Conservation (phyloP, 1,140 invertebrate genomes). For the Ceratoteleas bidentatus region DNA sequence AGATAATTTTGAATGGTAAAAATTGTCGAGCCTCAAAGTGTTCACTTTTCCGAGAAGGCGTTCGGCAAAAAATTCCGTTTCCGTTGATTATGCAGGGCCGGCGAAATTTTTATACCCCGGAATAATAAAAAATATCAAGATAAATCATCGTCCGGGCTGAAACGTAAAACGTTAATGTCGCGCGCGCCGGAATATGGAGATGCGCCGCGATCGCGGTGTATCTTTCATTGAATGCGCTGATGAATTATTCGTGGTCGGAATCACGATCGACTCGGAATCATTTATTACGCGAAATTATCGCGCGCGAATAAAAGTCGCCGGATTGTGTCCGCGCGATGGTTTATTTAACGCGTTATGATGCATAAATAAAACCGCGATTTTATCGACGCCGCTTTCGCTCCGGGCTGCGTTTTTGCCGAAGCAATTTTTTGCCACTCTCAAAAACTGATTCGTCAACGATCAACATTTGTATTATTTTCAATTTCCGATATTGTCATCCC, state of each 20-base stretch:
- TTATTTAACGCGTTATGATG: too few species aligned
- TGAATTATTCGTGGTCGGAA: conserved; percentile 32
- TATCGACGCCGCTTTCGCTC: too few species aligned
- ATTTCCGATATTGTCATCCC: too few species aligned
- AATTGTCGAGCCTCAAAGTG: background rate
- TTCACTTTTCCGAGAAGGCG: background rate
- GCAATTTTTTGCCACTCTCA: too few species aligned
- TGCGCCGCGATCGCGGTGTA: conserved; percentile 7
- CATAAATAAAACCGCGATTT: too few species aligned
- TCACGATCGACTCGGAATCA: conserved; percentile 17
- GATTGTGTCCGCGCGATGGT: background rate
- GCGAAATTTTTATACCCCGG: conserved; percentile 20
- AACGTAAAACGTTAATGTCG: conserved; percentile 29
- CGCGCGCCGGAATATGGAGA: conserved; percentile 21
- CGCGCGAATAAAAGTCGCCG: background rate
- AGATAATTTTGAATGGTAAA: too few species aligned
- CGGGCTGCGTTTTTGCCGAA: too few species aligned
- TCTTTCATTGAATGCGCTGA: conserved; percentile 8
- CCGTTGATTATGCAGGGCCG: conserved; percentile 18
- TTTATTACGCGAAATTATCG: conserved; percentile 22
- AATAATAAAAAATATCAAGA: conserved; percentile 27
- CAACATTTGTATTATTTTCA: too few species aligned
- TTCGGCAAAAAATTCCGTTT: conserved; percentile 17
- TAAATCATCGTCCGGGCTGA: conserved; percentile 14
- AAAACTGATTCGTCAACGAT: too few species aligned